Conservation (phyloP, 1,140 invertebrate species). For the Bombyx mandarina region DNA sequence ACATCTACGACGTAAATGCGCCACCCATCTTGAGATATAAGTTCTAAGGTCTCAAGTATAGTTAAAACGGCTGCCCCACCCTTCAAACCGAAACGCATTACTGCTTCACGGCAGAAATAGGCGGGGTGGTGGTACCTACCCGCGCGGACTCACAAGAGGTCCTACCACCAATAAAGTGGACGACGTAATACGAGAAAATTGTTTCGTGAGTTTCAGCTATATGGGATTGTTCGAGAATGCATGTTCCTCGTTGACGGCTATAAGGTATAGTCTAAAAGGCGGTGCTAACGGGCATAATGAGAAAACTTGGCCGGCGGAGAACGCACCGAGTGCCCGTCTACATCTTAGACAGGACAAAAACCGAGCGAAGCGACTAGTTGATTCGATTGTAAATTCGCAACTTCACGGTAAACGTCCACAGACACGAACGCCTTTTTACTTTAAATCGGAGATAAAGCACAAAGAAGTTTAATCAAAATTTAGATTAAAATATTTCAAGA, state of each 20-base stretch:
- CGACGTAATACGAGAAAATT: slow-evolving; percentile 26
- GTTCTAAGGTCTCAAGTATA: too few relatives aligned
- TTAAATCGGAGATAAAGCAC: background rate
- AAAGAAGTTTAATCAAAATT: background rate
- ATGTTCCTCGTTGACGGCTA: slow-evolving; percentile 30
- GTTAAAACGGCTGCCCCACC: too few relatives aligned
- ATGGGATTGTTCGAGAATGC: slow-evolving; percentile 18
- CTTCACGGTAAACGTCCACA: slow-evolving; percentile 8
- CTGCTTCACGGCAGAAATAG: too few relatives aligned
- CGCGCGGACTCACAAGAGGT: too few relatives aligned
- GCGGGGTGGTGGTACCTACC: too few relatives aligned
- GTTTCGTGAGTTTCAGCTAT: slow-evolving; percentile 9
- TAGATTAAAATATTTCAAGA: background rate
- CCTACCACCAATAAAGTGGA: slow-evolving; percentile 10
- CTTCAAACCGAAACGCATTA: too few relatives aligned
- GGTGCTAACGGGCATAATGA: slow-evolving; percentile 51
- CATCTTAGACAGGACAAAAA: slow-evolving; percentile 23
- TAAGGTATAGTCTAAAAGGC: slow-evolving; percentile 34
- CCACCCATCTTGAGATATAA: too few relatives aligned
- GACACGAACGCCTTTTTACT: background rate
- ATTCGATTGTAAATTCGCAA: slow-evolving; percentile 11
- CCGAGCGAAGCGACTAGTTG: slow-evolving; percentile 24
- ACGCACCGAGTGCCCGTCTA: slow-evolving; percentile 1
- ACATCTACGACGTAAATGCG: too few relatives aligned
- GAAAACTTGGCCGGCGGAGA: slow-evolving; percentile 45